These are phyloP conservation scores for Neoitamus cyanurus DNA, from an alignment of 2,888 invertebrate species.

Conservation along the genomic window DNA sequence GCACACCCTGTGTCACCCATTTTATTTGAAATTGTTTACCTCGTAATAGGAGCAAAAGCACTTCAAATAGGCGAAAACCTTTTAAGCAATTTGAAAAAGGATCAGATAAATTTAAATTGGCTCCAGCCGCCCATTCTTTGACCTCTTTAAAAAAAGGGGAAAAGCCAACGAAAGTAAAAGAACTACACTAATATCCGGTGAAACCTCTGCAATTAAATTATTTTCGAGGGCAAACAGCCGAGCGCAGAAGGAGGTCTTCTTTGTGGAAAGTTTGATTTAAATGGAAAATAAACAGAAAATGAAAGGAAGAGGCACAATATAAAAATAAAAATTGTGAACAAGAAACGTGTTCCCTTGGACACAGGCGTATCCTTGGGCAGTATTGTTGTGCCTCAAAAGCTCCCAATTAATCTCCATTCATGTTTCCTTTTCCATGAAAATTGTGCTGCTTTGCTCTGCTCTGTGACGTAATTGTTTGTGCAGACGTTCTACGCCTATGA, in stretches of 20 bases:
- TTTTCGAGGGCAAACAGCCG: background rate
- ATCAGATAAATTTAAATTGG: slow-evolving; percentile 5
- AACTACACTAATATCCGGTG: background rate
- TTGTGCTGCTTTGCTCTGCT: background rate
- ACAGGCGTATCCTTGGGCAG: background rate
- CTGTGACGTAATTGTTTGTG: background rate
- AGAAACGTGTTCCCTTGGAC: background rate
- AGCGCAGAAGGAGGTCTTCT: background rate
- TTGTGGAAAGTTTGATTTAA: background rate
- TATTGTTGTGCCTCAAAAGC: background rate
- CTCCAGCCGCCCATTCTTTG: background rate
- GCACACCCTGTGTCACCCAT: background rate
- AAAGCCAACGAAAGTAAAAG: background rate
- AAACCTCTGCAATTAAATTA: slow-evolving; percentile 1
- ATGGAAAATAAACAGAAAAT: background rate
- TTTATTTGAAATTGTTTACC: slow-evolving; percentile 1
- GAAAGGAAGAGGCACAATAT: background rate
- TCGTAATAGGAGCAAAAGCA: background rate
- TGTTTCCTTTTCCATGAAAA: background rate
- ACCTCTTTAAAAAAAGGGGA: background rate
- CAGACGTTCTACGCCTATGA: background rate
- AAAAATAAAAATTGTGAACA: background rate
- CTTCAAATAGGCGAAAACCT: slow-evolving; percentile 5
- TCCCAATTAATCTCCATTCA: background rate
- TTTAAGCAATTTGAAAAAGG: slow-evolving; percentile 5